Conservation (phyloP, 2,888 invertebrate species). For the Boloria euphrosyne region DNA sequence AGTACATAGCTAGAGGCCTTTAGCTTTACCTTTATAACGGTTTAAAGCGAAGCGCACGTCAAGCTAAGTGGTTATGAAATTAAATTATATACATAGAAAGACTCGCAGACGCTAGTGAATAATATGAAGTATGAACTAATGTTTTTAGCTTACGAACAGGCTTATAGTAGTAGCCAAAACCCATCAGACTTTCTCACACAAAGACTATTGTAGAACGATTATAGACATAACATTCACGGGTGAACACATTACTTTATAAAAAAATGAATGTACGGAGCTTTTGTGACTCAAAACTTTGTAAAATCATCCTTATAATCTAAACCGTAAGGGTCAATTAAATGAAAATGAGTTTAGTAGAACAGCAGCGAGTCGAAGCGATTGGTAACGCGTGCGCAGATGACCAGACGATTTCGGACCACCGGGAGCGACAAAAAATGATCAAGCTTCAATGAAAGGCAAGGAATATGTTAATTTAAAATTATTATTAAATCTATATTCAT, state of each 20-base stretch:
- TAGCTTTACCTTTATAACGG: no score
- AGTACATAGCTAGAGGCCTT: no score
- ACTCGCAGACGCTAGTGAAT: no score
- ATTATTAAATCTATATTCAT: not conserved
- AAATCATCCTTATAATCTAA: not conserved
- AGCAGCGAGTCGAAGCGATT: constrained; percentile 43
- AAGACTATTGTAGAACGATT: constrained; percentile 7
- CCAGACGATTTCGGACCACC: constrained; percentile 36
- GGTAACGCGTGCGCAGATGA: constrained; percentile 39
- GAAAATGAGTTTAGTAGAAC: constrained; percentile 16
- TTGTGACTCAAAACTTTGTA: not conserved
- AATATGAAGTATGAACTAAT: no score
- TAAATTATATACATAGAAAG: no score
- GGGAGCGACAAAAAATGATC: constrained; percentile 21
- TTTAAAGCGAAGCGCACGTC: no score
- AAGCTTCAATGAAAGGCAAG: not conserved
- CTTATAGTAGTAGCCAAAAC: not conserved
- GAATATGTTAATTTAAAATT: constrained; percentile 18
- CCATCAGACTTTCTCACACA: not conserved
- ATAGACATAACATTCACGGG: constrained; percentile 15
- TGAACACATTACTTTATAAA: constrained; percentile 13
- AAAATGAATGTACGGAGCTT: not conserved
- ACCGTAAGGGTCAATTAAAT: constrained; percentile 19
- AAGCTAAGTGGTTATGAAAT: no score
- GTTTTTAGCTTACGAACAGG: no score